Evolutionary conservation across 2,797 vertebrate genomes (phyloP).

Genomic region (Menidia menidia): DNA sequence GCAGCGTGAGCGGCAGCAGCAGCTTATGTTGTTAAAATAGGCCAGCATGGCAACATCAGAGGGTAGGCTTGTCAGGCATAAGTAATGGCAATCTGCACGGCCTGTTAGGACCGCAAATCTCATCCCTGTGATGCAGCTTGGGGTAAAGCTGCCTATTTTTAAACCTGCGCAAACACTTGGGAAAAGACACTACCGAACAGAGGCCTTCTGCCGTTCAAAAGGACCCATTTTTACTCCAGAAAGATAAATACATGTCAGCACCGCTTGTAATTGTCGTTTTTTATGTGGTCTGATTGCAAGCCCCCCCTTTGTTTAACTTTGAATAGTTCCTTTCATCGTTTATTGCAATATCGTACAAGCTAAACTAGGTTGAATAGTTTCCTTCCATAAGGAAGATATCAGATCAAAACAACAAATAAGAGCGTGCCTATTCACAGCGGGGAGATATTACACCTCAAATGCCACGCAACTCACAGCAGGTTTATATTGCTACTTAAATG

Average conservation of each 20-base stretch:
- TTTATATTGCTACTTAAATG: conserved; percentile 67
- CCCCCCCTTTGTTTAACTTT: conserved; percentile 41
- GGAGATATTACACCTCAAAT: conserved; percentile 67
- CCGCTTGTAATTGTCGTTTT: conserved; percentile 36
- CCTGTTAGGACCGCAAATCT: conserved; percentile 82
- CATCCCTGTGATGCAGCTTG: conserved; percentile 81
- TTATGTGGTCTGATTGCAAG: conserved; percentile 26
- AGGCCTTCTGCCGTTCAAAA: conserved; percentile 42
- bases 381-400: conserved; percentile 50
- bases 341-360: conserved; percentile 29
- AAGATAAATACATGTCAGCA: conserved; percentile 9
- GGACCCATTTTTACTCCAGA: conserved; percentile 35
- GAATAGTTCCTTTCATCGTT: conserved; percentile 45
- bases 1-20: conserved; percentile 75
- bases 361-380: conserved; percentile 49
- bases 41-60: conserved; percentile 85
- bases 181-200: conserved; percentile 58
- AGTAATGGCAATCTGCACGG: conserved; percentile 86
- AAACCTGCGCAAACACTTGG: conserved; percentile 69
- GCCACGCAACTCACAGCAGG: conserved; percentile 69
- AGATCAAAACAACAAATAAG: conserved; percentile 63
- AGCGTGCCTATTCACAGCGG: conserved; percentile 62
- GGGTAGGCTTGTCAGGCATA: conserved; percentile 85
- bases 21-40: conserved; percentile 86
- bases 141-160: conserved; percentile 84